Percentiles rank a stretch among this genome's conserved stretches.
Evolutionary conservation across 2,797 vertebrate genomes (phyloP).

Genomic region (Hippoglossus hippoglossus): DNA sequence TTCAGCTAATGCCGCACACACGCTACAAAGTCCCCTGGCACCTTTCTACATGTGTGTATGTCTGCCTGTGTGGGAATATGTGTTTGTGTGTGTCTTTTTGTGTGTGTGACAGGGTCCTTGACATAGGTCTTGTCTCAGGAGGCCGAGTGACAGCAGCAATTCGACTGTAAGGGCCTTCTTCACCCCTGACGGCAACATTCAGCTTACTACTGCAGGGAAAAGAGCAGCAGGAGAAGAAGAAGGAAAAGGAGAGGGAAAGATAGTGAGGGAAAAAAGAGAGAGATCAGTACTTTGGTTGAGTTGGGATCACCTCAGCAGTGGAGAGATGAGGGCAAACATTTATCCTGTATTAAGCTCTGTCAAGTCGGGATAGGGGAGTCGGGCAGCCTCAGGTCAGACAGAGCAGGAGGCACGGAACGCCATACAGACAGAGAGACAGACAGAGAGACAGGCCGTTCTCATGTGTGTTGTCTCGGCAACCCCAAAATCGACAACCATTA

Average conservation of each 20-base stretch:
- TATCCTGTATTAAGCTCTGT: conserved; percentile 38
- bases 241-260: not conserved
- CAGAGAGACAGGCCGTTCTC: not conserved
- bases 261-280: not conserved
- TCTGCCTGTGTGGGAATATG: not conserved
- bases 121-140: conserved; percentile 60
- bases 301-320: conserved; percentile 32
- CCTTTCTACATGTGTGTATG: conserved; percentile 5
- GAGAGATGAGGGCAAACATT: conserved; percentile 41
- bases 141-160: conserved; percentile 52
- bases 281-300: conserved; percentile 41
- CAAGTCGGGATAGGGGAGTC: conserved; percentile 22
- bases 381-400: conserved; percentile 31
- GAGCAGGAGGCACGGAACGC: conserved; percentile 1
- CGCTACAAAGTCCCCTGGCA: conserved; percentile 24
- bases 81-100: conserved; percentile 5
- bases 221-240: conserved; percentile 12
- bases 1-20: conserved; percentile 52
- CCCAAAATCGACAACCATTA: not conserved
- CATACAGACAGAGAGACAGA: not conserved
- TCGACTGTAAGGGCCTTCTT: conserved; percentile 48
- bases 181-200: conserved; percentile 24
- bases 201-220: conserved; percentile 31
- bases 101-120: conserved; percentile 53
- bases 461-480: not conserved